Percentiles rank a stretch among this genome's conserved stretches.
Conservation (phyloP, 2,888 invertebrate species). For the Drosophila borealis region DNA sequence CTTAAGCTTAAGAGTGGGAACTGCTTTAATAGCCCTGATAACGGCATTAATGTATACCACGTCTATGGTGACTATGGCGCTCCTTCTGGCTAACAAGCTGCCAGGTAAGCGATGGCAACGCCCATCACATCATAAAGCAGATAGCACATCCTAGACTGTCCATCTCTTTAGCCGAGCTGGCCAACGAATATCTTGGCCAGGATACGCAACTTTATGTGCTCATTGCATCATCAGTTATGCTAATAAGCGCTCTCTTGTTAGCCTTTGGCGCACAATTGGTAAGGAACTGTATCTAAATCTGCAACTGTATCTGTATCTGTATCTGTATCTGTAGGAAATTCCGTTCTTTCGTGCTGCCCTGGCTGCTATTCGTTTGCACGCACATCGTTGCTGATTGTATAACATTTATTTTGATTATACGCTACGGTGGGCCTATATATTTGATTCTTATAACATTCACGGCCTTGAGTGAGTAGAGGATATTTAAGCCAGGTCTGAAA, state of each 20-base stretch:
- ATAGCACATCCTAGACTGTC: neutral
- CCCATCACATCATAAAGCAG: no score
- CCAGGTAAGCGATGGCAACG: slow-evolving; percentile 23
- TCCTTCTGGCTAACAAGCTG: neutral
- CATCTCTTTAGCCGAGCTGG: slow-evolving; percentile 6
- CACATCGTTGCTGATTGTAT: slow-evolving; percentile 16
- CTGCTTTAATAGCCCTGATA: neutral
- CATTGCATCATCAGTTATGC: neutral
- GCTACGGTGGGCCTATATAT: neutral
- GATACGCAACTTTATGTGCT: slow-evolving; percentile 8
- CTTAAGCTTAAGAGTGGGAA: slow-evolving; percentile 6
- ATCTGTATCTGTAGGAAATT: slow-evolving; percentile 14
- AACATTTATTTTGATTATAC: neutral
- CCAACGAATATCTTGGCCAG: slow-evolving; percentile 10
- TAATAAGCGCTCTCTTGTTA: slow-evolving; percentile 3
- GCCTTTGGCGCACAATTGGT: slow-evolving; percentile 14
- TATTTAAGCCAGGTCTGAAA: neutral
- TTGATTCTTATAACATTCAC: neutral
- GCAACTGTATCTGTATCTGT: neutral
- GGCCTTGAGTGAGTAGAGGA: slow-evolving; percentile 19
- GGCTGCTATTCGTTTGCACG: slow-evolving; percentile 15
- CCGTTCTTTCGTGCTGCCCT: slow-evolving; percentile 39
- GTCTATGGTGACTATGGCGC: neutral
- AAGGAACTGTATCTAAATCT: neutral
- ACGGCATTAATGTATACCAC: slow-evolving; percentile 8